Percentiles rank a stretch among this genome's conserved stretches.
phyloP scores from a whole-genome alignment of 2,888 invertebrate species.

The Apotomis betuletana region DNA sequence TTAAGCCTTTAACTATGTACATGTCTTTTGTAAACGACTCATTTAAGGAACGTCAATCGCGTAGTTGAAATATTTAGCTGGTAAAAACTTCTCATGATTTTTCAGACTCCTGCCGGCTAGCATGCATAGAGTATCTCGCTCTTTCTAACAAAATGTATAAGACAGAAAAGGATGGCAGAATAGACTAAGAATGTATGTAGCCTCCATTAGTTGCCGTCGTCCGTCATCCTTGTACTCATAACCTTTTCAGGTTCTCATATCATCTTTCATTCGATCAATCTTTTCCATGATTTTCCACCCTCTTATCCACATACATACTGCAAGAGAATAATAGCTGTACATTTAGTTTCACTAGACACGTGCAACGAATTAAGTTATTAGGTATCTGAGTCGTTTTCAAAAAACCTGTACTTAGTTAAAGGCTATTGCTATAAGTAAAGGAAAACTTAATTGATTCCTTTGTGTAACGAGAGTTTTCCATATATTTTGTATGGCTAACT shows the following conservation, averaged over 20 bases:
- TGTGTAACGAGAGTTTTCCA: too few species aligned
- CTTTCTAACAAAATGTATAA: not conserved
- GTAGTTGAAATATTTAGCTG: too few species aligned
- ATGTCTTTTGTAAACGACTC: too few species aligned
- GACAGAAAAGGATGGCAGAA: not conserved
- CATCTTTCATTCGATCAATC: slow-evolving; percentile 20
- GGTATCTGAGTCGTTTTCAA: too few species aligned
- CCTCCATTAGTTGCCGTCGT: not conserved
- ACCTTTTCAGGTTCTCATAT: slow-evolving; percentile 7
- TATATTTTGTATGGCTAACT: too few species aligned
- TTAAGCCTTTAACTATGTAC: too few species aligned
- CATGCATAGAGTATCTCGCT: not conserved
- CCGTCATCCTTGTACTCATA: not conserved
- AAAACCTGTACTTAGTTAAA: too few species aligned
- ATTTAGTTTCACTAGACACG: not conserved
- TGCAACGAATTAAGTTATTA: not conserved
- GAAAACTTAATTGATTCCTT: too few species aligned
- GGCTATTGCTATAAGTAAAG: too few species aligned
- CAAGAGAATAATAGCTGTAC: not conserved
- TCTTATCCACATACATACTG: not conserved
- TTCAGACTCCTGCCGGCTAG: too few species aligned
- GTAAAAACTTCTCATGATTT: too few species aligned
- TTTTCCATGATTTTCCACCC: slow-evolving; percentile 8
- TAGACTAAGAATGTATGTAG: not conserved
- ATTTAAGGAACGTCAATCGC: too few species aligned